A percentile compares a stretch with the other conserved stretches of the same genome.
phyloP scores from a whole-genome alignment of 2,113 vertebrate species.

The Ctenodactylus gundi region DNA sequence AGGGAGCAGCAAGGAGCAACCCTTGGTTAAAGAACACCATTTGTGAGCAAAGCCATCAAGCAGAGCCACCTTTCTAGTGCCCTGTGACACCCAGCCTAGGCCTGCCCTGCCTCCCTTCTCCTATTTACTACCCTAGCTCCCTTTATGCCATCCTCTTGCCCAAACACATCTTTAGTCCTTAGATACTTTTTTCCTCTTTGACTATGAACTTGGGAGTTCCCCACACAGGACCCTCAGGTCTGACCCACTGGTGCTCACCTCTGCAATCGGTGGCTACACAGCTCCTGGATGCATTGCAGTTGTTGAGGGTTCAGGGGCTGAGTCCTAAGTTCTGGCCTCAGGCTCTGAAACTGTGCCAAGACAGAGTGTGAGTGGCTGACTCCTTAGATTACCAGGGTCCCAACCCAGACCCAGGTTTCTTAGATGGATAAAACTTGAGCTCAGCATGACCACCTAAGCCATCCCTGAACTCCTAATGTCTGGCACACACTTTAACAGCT shows the following conservation, averaged over 20 bases:
- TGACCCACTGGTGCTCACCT: constrained; percentile 82
- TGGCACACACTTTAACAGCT: neutral
- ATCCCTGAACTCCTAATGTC: neutral
- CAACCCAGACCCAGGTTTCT: neutral
- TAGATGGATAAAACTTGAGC: neutral
- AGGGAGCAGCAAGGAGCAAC: neutral
- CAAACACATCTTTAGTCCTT: neutral
- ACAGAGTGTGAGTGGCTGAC: constrained; percentile 33
- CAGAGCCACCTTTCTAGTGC: neutral
- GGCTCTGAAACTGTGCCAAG: constrained; percentile 87
- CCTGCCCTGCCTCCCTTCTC: neutral
- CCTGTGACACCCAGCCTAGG: neutral
- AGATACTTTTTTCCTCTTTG: neutral
- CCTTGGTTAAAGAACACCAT: neutral
- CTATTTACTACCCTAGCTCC: neutral
- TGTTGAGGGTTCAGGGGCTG: constrained; percentile 79
- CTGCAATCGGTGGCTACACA: constrained; percentile 88
- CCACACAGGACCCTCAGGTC: neutral
- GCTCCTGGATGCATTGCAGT: constrained; percentile 85
- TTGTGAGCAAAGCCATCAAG: neutral
- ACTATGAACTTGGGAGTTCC: neutral
- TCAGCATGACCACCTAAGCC: neutral
- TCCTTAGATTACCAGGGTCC: neutral
- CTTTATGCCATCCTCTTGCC: neutral
- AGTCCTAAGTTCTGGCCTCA: constrained; percentile 74